phyloP scores from a whole-genome alignment of 2,888 invertebrate genomes.

The Colletes collaris region DNA sequence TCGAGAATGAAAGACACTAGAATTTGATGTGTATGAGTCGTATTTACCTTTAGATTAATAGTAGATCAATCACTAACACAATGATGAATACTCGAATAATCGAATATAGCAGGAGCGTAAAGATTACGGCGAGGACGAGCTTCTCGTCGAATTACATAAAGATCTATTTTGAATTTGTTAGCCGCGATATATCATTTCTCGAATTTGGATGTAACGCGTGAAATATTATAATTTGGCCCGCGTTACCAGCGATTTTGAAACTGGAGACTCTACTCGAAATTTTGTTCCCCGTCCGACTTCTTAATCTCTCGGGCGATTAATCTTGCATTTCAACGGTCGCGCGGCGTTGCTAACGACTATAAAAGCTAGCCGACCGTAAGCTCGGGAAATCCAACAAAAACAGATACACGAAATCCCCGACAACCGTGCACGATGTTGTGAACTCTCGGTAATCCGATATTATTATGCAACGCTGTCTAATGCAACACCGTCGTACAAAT shows the following conservation, averaged over 20 bases:
- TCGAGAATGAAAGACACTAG: no score
- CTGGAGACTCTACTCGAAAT: not conserved
- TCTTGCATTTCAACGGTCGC: conserved; percentile 14
- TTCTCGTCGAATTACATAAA: conserved; percentile 48
- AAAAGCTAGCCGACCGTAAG: not conserved
- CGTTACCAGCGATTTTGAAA: conserved; percentile 6
- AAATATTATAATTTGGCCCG: conserved; percentile 44
- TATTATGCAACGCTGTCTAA: conserved; percentile 7
- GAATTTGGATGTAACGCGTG: conserved; percentile 36
- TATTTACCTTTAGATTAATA: no score
- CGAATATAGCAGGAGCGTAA: no score
- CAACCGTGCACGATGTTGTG: not conserved
- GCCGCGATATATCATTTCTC: conserved; percentile 37
- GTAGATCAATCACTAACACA: no score
- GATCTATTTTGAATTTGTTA: conserved; percentile 52
- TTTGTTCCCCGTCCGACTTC: conserved; percentile 1
- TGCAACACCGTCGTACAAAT: no score
- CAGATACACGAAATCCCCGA: not conserved
- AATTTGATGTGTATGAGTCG: no score
- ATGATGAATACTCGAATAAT: no score
- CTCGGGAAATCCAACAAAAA: not conserved
- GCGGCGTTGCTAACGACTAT: conserved; percentile 10
- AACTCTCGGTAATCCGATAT: conserved; percentile 17
- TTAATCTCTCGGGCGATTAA: conserved; percentile 20
- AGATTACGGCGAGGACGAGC: not conserved